A percentile compares a stretch with the other conserved stretches of the same genome.
These are phyloP conservation scores for Echeneis naucrates DNA, from an alignment of 2,797 vertebrate genomes.

Conservation along the genomic window DNA sequence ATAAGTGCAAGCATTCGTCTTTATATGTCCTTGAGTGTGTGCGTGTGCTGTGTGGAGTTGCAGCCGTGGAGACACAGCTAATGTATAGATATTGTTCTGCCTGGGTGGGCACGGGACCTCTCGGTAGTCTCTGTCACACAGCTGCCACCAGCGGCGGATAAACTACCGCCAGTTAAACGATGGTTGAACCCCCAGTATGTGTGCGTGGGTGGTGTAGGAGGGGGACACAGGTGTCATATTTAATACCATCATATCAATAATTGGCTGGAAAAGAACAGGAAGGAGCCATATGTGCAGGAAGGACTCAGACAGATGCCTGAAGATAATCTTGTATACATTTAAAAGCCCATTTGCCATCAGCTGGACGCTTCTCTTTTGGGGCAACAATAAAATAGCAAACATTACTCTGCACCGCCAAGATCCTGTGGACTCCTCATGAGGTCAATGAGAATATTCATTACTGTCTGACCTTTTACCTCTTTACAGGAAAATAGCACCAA, in stretches of 20 bases:
- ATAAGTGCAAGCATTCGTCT: slow-evolving; percentile 27
- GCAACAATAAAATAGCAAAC: slow-evolving; percentile 45
- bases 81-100: slow-evolving; percentile 87
- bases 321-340: slow-evolving; percentile 83
- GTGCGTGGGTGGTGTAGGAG: no score
- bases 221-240: slow-evolving; percentile 88
- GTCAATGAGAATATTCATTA: slow-evolving; percentile 63
- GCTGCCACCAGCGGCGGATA: slow-evolving; percentile 81
- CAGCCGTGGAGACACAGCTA: slow-evolving; percentile 53
- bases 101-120: slow-evolving; percentile 84
- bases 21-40: neutral
- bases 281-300: slow-evolving; percentile 70
- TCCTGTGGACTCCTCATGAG: slow-evolving; percentile 30
- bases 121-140: slow-evolving; percentile 87
- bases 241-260: slow-evolving; percentile 90
- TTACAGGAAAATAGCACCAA: slow-evolving; percentile 30
- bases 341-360: slow-evolving; percentile 68
- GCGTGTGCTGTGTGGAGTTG: slow-evolving; percentile 24
- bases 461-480: slow-evolving; percentile 63
- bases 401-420: slow-evolving; percentile 38
- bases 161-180: slow-evolving; percentile 67
- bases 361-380: slow-evolving; percentile 38
- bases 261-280: slow-evolving; percentile 74
- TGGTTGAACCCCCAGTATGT: slow-evolving; percentile 75
- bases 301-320: slow-evolving; percentile 68